Evolutionary conservation across 1,140 invertebrate genomes (phyloP), one percentile per base, ranked within the genome.

Genomic region (Drosophila chauvacae): DNA sequence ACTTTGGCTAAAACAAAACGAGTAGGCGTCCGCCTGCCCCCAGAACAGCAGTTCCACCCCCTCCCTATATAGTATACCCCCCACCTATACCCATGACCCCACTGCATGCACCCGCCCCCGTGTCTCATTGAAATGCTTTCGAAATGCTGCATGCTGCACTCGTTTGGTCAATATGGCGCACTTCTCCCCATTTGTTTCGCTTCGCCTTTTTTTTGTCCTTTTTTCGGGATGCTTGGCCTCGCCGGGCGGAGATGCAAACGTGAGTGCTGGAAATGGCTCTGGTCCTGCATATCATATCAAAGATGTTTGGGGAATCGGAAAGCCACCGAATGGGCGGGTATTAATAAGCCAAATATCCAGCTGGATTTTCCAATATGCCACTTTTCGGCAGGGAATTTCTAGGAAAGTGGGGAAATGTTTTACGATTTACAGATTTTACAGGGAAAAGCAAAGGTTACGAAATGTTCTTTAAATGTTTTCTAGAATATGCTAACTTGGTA

Each of bases 91-190:
- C 28, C 11, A 7, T 30, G 14, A 42, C 44, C 63, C 39, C 28
- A 23, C 28, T 11, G 35, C 44, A 14, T 20, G 45, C 39, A 50
- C 76, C 39, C 44, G 47, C 60, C 58, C 64, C 64, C 60, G 23
- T 23, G 23, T 51, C 69, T 73, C 70, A 71, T 63, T 62, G 75
- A 74, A 66, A 75, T 73, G 81, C 82, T 81, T 78, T 77, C 50
- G 77, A 70, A 79, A 72, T 71, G 53, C 53, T 72, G 69, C 69
- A 72, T 70, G 76, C 76, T 87, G 77, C 68, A 87, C 80, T 87
- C 83, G 68, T 82, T 87, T 88, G 83, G 83, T 88, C 83, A 87
- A 87, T 87, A 87, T 88, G 84, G 83, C 80, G 80, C 84, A 58
- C 73, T 77, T 77, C 75, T 53, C 37, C 69, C 69, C 66, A 72